Evolutionary conservation across 2,888 invertebrate genomes (phyloP), one percentile per base, ranked within the genome.

Genomic region (Tupiocoris notatus): DNA sequence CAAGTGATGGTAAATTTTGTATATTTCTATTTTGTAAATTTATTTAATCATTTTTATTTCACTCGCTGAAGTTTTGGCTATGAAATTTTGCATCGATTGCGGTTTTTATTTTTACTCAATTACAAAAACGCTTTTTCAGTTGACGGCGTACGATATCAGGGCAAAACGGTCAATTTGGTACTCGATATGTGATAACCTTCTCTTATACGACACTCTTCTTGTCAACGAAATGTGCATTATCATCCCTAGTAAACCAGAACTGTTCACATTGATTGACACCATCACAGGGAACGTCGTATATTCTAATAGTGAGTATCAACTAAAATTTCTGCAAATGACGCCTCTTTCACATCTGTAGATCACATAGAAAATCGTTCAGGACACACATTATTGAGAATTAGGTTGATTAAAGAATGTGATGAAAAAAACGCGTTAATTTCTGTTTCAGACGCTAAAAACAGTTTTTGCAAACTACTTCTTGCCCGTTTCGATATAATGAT

Each of bases 401-500:
- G 54, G 54, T 7, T 12, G 7, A 9, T 12, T 54, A 54, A 54
- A 16, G 7, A 54, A 9, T 7, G 12, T 54, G 54, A 54, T 9
- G 9, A 9, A 54, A 54, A 7, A 16, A 54, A 54, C 12, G 7
- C 12, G 7, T 54, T 12, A 54, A 7, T 54, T 12, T 12, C 9
- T 39, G 39, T 39, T 39, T 39, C 39, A 39, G 39, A 39, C 39
- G 39, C 39, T 39, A 12, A 7, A 7, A 39, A 39, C 39, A 39
- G 12, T 39, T 54, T 7, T 54, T 39, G 39, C 39, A 39, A 39
- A 12, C 12, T 39, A 7, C 39, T 39, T 12, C 39, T 39, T 12
- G 39, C 39, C 39, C 65, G 39, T 18, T 25, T 25, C 39, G 65
- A 65, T 18, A 24, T 65, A 9, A 25, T 65, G 65, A 65, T 65